Percentiles rank a stretch among this genome's conserved stretches.
Evolutionary conservation across 2,888 invertebrate genomes (phyloP).

Genomic region (Trichopoda pennipes): DNA sequence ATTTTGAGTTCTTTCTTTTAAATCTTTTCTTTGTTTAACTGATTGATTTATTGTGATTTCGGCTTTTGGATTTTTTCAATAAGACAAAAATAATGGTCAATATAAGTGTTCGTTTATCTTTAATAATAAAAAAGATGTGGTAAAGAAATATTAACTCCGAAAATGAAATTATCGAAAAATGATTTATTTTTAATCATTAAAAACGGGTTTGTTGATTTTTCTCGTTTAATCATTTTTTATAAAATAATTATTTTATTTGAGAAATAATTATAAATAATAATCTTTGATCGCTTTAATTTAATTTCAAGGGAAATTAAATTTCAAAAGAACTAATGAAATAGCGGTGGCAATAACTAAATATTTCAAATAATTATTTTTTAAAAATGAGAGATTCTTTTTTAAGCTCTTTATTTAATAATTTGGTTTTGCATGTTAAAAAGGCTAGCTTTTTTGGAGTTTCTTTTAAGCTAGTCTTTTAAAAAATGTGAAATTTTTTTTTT

Average conservation of each 20-base stretch:
- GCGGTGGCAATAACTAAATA: too few species aligned
- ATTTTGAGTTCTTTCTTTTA: constrained; percentile 29
- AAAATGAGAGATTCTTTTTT: too few species aligned
- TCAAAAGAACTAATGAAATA: neutral
- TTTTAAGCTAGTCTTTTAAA: too few species aligned
- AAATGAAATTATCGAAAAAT: constrained; percentile 65
- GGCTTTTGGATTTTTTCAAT: neutral
- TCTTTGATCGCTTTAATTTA: constrained; percentile 25
- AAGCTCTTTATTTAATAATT: too few species aligned
- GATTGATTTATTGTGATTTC: constrained; percentile 69
- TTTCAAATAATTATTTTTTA: too few species aligned
- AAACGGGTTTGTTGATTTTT: constrained; percentile 8
- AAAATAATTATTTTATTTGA: constrained; percentile 1
- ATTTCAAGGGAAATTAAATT: constrained; percentile 30
- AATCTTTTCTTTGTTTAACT: constrained; percentile 35
- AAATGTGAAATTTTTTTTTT: too few species aligned
- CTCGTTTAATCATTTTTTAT: constrained; percentile 41
- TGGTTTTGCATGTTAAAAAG: too few species aligned
- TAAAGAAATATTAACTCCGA: constrained; percentile 29
- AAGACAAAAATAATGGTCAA: constrained; percentile 18
- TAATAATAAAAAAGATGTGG: constrained; percentile 1
- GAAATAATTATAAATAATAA: constrained; percentile 16
- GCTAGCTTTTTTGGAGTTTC: too few species aligned
- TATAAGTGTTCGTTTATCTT: constrained; percentile 40
- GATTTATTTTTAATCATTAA: constrained; percentile 64